These are phyloP conservation scores for Holacanthus passer DNA, from an alignment of 2,113 vertebrate species.

Conservation along the genomic window DNA sequence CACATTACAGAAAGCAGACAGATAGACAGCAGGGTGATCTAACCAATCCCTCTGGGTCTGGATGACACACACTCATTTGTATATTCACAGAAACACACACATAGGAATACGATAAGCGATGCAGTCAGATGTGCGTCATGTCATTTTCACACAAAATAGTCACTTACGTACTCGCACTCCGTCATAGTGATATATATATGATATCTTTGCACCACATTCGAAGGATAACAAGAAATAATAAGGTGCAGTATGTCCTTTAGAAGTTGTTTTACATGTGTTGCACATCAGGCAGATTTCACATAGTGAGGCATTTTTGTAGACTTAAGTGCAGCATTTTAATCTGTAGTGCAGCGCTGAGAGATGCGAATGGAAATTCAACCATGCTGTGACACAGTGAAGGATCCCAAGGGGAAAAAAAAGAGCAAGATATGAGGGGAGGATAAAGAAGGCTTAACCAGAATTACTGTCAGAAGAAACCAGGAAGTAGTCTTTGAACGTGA, in stretches of 20 bases:
- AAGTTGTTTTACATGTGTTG: conserved; percentile 9
- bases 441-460: conserved; percentile 58
- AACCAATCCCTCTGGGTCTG: conserved; percentile 43
- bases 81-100: conserved; percentile 42
- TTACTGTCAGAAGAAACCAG: conserved; percentile 58
- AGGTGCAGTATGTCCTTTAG: background rate
- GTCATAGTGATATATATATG: background rate
- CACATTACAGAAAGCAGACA: conserved; percentile 27
- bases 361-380: conserved; percentile 32
- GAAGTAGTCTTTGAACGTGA: conserved; percentile 55
- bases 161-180: background rate
- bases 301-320: conserved; percentile 13
- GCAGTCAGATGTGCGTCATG: conserved; percentile 25
- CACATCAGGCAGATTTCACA: background rate
- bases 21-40: conserved; percentile 51
- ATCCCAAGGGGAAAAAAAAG: conserved; percentile 6
- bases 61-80: conserved; percentile 54
- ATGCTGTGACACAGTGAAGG: conserved; percentile 42
- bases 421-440: conserved; percentile 36
- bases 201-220: background rate
- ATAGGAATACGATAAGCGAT: conserved; percentile 11
- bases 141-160: conserved; percentile 11
- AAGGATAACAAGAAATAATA: conserved; percentile 5
- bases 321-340: conserved; percentile 39
- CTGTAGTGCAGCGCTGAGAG: conserved; percentile 9